phyloP scores from a whole-genome alignment of 2,888 invertebrate genomes.

The Apodemia mormo region DNA sequence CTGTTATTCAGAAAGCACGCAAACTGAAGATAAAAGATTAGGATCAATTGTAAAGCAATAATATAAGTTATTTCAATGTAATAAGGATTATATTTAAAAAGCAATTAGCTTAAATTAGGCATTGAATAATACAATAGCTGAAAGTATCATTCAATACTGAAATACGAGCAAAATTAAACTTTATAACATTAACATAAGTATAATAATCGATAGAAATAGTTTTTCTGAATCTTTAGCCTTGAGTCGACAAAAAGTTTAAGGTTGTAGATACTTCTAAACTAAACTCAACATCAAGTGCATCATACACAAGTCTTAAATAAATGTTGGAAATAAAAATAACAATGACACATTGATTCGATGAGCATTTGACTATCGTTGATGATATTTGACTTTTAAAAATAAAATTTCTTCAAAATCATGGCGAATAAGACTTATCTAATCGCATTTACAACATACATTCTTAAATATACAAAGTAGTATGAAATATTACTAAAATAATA shows the following conservation, averaged over 20 bases:
- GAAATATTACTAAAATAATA: no score
- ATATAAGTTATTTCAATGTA: constrained; percentile 19
- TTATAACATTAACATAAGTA: background rate
- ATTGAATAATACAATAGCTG: constrained; percentile 7
- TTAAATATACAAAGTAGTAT: no score
- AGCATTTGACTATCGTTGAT: background rate
- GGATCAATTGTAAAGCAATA: background rate
- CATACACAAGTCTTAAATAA: background rate
- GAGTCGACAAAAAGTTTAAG: constrained; percentile 11
- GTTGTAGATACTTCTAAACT: background rate
- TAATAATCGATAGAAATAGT: background rate
- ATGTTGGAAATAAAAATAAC: background rate
- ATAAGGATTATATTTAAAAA: constrained; percentile 21
- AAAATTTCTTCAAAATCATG: background rate
- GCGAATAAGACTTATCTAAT: background rate
- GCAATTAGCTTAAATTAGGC: constrained; percentile 18
- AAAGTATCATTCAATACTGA: background rate
- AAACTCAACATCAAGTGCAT: background rate
- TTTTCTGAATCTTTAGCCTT: background rate
- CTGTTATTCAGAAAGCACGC: constrained; percentile 34
- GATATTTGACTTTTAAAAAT: background rate
- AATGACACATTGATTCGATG: background rate
- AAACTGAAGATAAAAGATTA: constrained; percentile 31
- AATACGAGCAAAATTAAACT: background rate
- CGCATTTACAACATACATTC: no score